Evolutionary conservation across 2,888 invertebrate genomes (phyloP).

Genomic region (Leptopilina myrica): DNA sequence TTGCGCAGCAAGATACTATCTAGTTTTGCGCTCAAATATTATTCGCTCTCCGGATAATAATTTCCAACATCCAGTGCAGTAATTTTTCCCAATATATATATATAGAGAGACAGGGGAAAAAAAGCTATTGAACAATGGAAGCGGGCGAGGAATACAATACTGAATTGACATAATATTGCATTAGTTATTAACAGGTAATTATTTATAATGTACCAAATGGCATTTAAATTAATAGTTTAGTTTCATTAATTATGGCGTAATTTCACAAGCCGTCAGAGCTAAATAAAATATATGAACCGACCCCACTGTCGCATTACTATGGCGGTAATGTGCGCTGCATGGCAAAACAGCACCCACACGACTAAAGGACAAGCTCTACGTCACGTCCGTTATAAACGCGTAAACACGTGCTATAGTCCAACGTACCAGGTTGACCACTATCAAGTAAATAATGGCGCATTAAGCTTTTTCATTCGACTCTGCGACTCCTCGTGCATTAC

Average conservation of each 20-base stretch:
- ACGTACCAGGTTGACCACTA: conserved; percentile 73
- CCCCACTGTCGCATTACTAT: conserved; percentile 69
- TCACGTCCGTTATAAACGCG: conserved; percentile 75
- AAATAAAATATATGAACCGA: conserved; percentile 74
- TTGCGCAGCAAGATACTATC: no score
- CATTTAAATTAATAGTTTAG: conserved; percentile 76
- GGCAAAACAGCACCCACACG: conserved; percentile 66
- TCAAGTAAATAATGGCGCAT: conserved; percentile 76
- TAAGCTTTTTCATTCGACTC: conserved; percentile 73
- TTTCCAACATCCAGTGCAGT: no score
- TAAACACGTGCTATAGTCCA: conserved; percentile 72
- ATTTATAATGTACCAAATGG: conserved; percentile 76
- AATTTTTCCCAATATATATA: no score
- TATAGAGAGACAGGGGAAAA: no score
- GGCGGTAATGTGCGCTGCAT: conserved; percentile 70
- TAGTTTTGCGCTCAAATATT: no score
- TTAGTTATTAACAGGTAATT: conserved; percentile 74
- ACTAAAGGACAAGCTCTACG: conserved; percentile 66
- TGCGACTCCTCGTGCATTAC: conserved; percentile 57
- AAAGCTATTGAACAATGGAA: no score
- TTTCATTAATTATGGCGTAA: conserved; percentile 75
- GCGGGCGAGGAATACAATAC: no score
- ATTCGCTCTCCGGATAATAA: no score
- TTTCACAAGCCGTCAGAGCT: conserved; percentile 71
- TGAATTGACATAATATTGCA: no score